A percentile compares a stretch with the other conserved stretches of the same genome.
These are phyloP conservation scores for Ophiodon elongatus DNA, from an alignment of 2,113 vertebrate genomes.

Conservation along the genomic window DNA sequence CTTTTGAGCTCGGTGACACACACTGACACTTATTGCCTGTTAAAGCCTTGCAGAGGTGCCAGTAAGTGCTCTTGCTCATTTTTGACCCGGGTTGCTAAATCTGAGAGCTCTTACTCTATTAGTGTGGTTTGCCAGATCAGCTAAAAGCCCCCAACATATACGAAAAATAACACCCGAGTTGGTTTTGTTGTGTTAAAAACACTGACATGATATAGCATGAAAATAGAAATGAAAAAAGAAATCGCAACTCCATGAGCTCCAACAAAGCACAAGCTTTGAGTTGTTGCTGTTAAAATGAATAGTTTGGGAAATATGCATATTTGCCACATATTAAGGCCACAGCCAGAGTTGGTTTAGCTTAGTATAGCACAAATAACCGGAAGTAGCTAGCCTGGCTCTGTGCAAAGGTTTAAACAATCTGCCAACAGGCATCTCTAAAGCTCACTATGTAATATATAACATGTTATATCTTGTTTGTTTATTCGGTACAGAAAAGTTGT, in stretches of 20 bases:
- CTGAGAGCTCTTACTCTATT: conserved; percentile 26
- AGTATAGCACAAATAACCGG: not conserved
- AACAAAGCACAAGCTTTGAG: not conserved
- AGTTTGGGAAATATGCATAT: not conserved
- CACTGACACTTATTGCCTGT: conserved; percentile 29
- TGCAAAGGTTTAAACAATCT: not conserved
- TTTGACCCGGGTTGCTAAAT: not conserved
- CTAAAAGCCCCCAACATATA: not conserved
- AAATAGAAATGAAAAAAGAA: not conserved
- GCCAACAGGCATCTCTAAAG: not conserved
- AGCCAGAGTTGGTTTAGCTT: not conserved
- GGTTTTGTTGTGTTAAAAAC: not conserved
- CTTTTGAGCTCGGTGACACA: conserved; percentile 7
- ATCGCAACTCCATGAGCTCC: not conserved
- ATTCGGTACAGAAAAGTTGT: not conserved
- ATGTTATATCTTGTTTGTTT: not conserved
- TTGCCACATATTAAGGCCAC: not conserved
- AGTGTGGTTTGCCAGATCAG: conserved; percentile 21
- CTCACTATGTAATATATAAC: too few species aligned
- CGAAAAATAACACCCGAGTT: conserved; percentile 1
- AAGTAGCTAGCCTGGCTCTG: not conserved
- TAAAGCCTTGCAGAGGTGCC: conserved; percentile 18
- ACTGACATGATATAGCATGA: not conserved
- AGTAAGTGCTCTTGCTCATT: conserved; percentile 33
- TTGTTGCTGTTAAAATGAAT: not conserved